phyloP scores from a whole-genome alignment of 2,113 vertebrate genomes.

The Okapia johnstoni region DNA sequence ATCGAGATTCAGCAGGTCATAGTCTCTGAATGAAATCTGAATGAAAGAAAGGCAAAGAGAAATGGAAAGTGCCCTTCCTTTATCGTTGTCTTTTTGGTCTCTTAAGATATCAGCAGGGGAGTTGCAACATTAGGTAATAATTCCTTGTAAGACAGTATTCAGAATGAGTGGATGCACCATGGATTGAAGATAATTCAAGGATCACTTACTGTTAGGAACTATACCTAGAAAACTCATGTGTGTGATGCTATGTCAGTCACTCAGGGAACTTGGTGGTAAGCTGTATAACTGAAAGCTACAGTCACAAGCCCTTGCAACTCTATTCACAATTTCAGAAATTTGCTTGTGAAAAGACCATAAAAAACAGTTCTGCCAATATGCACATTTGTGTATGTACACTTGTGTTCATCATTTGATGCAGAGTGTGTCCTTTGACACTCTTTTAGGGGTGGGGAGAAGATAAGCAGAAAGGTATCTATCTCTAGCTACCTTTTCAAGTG shows the following conservation, averaged over 20 bases:
- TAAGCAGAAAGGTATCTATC: constrained; percentile 1
- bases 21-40: constrained; percentile 86
- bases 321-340: constrained; percentile 43
- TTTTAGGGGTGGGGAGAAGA: not conserved
- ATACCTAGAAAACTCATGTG: not conserved
- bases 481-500: not conserved
- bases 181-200: constrained; percentile 40
- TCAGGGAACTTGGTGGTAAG: not conserved
- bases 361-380: not conserved
- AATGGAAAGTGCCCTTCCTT: not conserved
- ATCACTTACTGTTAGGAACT: constrained; percentile 53
- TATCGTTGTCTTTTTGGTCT: not conserved
- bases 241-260: not conserved
- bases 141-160: not conserved
- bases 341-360: not conserved
- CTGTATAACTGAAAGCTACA: constrained; percentile 24
- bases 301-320: not conserved
- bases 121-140: not conserved
- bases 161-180: not conserved
- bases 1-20: constrained; percentile 91
- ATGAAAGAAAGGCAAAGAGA: constrained; percentile 61
- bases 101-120: constrained; percentile 1
- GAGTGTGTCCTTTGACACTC: not conserved
- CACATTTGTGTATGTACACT: not conserved
- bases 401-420: constrained; percentile 34